Percentiles rank a stretch among this genome's conserved stretches.
phyloP scores from a whole-genome alignment of 2,888 invertebrate genomes.

The Machimus rusticus region DNA sequence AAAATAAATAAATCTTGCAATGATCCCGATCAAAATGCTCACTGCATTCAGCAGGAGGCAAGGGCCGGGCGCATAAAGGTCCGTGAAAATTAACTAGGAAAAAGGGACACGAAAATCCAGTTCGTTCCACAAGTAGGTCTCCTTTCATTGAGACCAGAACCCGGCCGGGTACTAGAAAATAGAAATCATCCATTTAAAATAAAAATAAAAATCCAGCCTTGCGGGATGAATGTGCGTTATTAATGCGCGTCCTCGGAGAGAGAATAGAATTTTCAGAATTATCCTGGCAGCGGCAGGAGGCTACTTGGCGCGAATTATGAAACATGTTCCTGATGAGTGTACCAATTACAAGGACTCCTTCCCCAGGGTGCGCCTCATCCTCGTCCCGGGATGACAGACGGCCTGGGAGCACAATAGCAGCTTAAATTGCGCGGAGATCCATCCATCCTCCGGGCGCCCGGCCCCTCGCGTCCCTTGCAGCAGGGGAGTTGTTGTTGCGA shows the following conservation, averaged over 20 bases:
- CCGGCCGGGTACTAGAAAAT: neutral
- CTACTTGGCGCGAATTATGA: constrained; percentile 11
- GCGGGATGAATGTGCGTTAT: constrained; percentile 23
- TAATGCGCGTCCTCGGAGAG: constrained; percentile 21
- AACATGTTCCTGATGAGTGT: constrained; percentile 27
- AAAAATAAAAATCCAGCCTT: neutral
- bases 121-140: constrained; percentile 26
- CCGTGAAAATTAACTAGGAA: neutral
- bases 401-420: neutral
- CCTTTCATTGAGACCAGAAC: constrained; percentile 10
- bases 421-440: constrained; percentile 20
- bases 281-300: neutral
- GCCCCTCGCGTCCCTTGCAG: neutral
- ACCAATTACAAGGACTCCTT: neutral
- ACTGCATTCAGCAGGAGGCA: neutral
- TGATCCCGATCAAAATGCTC: neutral
- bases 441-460: neutral
- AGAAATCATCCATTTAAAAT: constrained; percentile 22
- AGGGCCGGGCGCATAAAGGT: neutral
- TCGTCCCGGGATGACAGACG: neutral
- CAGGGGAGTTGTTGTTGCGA: neutral
- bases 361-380: neutral
- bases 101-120: constrained; percentile 13
- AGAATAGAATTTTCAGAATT: constrained; percentile 31
- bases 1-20: neutral